Conservation (phyloP, 1,140 invertebrate genomes). For the Trachymyrmex cornetzi region DNA sequence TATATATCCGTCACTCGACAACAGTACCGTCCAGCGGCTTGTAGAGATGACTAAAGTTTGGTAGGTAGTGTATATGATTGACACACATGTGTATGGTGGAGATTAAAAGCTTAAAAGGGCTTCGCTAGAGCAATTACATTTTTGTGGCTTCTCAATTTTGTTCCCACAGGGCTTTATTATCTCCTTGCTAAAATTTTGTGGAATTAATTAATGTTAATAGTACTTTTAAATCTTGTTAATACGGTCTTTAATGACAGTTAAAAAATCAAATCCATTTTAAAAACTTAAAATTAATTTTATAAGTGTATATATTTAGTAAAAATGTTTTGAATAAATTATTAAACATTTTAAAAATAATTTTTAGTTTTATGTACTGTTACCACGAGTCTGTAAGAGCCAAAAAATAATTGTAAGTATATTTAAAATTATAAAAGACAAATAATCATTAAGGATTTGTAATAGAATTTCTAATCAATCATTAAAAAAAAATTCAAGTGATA, state of each 20-base stretch:
- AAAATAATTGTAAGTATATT: neutral
- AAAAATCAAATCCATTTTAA: neutral
- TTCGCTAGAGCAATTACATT: conserved; percentile 48
- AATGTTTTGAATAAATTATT: conserved; percentile 18
- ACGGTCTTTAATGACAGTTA: neutral
- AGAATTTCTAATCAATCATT: neutral
- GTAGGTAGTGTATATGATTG: neutral
- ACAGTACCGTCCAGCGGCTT: neutral
- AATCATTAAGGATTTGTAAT: neutral
- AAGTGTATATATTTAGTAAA: neutral
- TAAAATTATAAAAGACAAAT: neutral
- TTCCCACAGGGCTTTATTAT: neutral
- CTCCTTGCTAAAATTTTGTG: neutral
- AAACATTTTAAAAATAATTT: neutral
- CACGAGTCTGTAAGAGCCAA: neutral
- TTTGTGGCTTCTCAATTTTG: conserved; percentile 43
- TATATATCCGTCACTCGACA: neutral
- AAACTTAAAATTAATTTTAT: neutral
- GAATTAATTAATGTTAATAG: conserved; percentile 21
- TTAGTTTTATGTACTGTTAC: neutral
- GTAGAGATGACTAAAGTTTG: neutral
- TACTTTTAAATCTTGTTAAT: conserved; percentile 17
- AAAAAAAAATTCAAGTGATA: neutral
- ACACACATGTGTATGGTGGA: conserved; percentile 14
- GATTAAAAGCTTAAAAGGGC: conserved; percentile 36